These are phyloP conservation scores for Hyaena hyaena DNA, from an alignment of 2,113 vertebrate species.

Conservation along the genomic window DNA sequence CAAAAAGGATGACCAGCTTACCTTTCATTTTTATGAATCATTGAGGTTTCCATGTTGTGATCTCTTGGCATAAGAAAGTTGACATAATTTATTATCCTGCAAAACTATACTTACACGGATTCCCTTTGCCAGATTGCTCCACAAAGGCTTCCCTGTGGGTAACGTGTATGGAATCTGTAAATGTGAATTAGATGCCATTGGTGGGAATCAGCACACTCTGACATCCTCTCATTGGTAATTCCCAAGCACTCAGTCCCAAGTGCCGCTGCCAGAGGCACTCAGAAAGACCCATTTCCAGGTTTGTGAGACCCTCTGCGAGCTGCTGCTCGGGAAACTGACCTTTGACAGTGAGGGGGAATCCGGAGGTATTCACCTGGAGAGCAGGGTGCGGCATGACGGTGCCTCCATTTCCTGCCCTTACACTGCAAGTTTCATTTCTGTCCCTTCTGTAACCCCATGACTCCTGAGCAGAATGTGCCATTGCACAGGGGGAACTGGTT, in stretches of 20 bases:
- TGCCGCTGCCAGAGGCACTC: not conserved
- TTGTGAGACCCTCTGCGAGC: slow-evolving; percentile 57
- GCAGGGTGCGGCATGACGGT: not conserved
- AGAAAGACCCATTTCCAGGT: slow-evolving; percentile 34
- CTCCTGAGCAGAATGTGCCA: not conserved
- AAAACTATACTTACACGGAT: not conserved
- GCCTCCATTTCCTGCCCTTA: not conserved
- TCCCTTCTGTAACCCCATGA: not conserved
- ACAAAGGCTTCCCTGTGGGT: not conserved
- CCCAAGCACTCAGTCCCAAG: not conserved
- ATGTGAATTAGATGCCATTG: not conserved
- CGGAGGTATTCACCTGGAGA: slow-evolving; percentile 29
- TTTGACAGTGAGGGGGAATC: slow-evolving; percentile 21
- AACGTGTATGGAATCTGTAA: not conserved
- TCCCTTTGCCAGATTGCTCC: not conserved
- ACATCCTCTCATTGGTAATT: not conserved
- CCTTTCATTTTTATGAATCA: not conserved
- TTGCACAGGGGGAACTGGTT: accelerated
- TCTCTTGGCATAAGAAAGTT: not conserved
- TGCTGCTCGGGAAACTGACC: slow-evolving; percentile 64
- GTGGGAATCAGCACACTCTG: not conserved
- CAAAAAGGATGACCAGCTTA: not conserved
- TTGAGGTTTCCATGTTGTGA: not conserved
- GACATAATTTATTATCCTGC: slow-evolving; percentile 25
- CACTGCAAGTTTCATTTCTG: not conserved